Base-by-base conservation (phyloP, 2,888 invertebrate species). In the Octonoba sinensis region DNA sequence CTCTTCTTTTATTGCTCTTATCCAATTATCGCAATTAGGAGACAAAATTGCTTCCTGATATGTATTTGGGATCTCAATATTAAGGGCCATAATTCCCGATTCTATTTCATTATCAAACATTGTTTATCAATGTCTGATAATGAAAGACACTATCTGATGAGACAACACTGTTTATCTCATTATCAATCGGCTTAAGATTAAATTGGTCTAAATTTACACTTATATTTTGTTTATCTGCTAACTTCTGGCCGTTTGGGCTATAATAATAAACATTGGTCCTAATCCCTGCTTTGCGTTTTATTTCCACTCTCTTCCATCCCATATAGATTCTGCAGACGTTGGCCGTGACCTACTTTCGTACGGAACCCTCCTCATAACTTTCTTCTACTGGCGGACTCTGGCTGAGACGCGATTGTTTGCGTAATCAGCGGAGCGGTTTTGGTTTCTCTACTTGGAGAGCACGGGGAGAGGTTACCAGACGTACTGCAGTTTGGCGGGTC, bases 191-290 rank as follows among this genome's bases (percentile, higher is more conserved):
- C 16, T 54, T 54, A 16, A 54, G 18, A 16, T 54, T 54, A 54
- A 54, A 54, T 4, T 54, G 8, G 18, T 16, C n/a, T 16, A 54
- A 54, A 54, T 54, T 54, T 4, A 54, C 8, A 12, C 18, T 18
- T 54, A 16, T 12, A 16, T 54, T 54, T 4, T 54, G 8, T 12
- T 54, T 16, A 6, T 12, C n/a, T 4, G n/a, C n/a, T 54, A 54
- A 11, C 18, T 18, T 60, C 8, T 15, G 22, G 16, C 13, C 22
- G 24, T 27, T 16, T 11, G 60, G 60, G 16, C 24, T 22, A 60
- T 60, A 60, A 60, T 60, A 60, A 60, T 60, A 60, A 60, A 60
- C 60, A 60, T 60, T 6, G 6, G 18, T 16, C 12, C 60, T 27
- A 22, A 16, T 60, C 12, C 60, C 24, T 13, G 22, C 18, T 18